Conservation (phyloP, 2,888 invertebrate species). For the Isotomurus palustris region DNA sequence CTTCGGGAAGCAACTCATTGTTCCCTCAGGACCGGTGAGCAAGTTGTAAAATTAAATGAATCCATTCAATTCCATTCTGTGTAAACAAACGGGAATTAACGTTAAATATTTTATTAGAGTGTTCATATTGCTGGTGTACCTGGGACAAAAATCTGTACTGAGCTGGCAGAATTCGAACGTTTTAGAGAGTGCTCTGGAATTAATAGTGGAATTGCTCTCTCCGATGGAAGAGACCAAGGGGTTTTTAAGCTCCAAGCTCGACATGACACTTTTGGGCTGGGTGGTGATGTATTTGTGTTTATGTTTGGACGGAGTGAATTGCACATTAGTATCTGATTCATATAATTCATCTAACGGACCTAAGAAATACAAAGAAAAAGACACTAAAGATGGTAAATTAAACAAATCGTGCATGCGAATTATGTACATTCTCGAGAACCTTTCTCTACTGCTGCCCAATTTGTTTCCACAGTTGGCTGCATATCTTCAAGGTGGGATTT, state of each 20-base stretch:
- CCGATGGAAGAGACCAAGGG: conserved; percentile 47
- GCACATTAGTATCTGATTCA: conserved; percentile 25
- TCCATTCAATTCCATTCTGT: background rate
- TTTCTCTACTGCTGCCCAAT: background rate
- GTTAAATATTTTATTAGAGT: too few species aligned
- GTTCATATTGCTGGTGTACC: conserved; percentile 77
- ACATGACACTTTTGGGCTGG: conserved; percentile 68
- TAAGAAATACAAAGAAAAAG: conserved; percentile 26
- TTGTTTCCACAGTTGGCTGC: conserved; percentile 19
- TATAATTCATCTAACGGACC: conserved; percentile 6
- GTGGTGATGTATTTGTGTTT: conserved; percentile 68
- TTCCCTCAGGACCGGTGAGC: conserved; percentile 78
- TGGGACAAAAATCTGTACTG: conserved; percentile 74
- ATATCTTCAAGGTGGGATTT: conserved; percentile 74
- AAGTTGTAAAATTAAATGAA: background rate
- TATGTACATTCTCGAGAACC: background rate
- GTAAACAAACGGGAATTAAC: too few species aligned
- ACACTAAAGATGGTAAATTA: conserved; percentile 15
- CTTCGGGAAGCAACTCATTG: conserved; percentile 69
- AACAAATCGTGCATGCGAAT: background rate
- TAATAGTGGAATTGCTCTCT: conserved; percentile 46
- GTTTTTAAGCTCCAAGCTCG: conserved; percentile 56
- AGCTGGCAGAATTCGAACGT: conserved; percentile 54
- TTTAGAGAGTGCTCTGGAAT: conserved; percentile 49
- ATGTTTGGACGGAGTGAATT: conserved; percentile 57